Conservation (phyloP, 2,888 invertebrate species). For the Lissocephala sabroskyi region DNA sequence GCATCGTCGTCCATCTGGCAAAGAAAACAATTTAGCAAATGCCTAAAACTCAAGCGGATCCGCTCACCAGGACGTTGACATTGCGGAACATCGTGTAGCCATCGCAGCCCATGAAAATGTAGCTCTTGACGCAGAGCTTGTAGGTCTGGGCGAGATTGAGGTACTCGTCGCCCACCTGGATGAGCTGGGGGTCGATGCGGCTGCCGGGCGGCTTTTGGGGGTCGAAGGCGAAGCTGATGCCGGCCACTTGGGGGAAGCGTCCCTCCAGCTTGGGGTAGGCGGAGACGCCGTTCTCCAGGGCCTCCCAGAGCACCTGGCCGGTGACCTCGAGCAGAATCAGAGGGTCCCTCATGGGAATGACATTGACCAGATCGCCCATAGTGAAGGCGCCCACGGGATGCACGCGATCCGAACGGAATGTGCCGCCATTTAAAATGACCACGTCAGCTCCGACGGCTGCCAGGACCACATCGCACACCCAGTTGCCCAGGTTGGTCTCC, state of each 20-base stretch:
- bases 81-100: constrained; percentile 86
- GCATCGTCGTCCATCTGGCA: constrained; percentile 85
- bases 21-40: neutral
- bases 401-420: constrained; percentile 72
- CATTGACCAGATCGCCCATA: constrained; percentile 85
- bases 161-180: constrained; percentile 90
- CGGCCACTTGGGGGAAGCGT: constrained; percentile 88
- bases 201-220: constrained; percentile 80
- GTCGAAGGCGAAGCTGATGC: constrained; percentile 84
- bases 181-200: constrained; percentile 80
- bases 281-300: constrained; percentile 88
- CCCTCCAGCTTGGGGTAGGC: constrained; percentile 92
- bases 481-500: constrained; percentile 92
- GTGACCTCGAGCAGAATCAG: constrained; percentile 83
- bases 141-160: constrained; percentile 81
- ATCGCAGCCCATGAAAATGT: constrained; percentile 86
- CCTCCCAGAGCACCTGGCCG: constrained; percentile 80
- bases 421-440: constrained; percentile 86
- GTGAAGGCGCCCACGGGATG: constrained; percentile 90
- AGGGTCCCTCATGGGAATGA: constrained; percentile 90
- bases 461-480: constrained; percentile 86
- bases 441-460: constrained; percentile 90
- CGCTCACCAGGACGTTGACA: constrained; percentile 80
- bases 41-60: no score
- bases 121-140: constrained; percentile 86